phyloP scores from a whole-genome alignment of 2,888 invertebrate genomes.

The Plebejus argus region DNA sequence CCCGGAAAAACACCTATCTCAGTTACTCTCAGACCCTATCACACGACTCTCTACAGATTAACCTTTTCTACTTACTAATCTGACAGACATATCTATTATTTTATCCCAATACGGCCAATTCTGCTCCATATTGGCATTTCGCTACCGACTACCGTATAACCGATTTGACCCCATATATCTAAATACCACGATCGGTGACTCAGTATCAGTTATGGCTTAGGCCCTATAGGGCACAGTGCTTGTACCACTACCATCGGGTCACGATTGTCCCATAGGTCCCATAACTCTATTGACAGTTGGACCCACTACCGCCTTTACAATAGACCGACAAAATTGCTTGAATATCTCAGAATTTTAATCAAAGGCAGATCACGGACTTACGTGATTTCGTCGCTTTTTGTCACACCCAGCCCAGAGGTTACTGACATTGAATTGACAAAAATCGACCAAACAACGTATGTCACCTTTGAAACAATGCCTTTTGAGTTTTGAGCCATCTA shows the following conservation, averaged over 20 bases:
- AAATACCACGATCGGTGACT: constrained; percentile 23
- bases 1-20: too few species aligned
- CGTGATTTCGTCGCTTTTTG: too few species aligned
- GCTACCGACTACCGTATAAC: background rate
- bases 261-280: constrained; percentile 3
- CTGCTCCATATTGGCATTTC: background rate
- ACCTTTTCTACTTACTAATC: background rate
- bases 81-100: background rate
- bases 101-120: background rate
- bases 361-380: too few species aligned
- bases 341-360: too few species aligned
- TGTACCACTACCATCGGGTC: constrained; percentile 10
- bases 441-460: too few species aligned
- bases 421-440: too few species aligned
- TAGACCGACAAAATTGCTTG: too few species aligned
- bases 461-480: too few species aligned
- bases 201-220: background rate
- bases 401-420: too few species aligned
- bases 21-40: too few species aligned
- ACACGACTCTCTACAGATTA: background rate
- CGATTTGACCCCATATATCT: constrained; percentile 6
- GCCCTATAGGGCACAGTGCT: background rate
- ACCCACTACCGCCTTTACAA: background rate
- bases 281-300: background rate
- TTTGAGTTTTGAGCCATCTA: too few species aligned